These are phyloP conservation scores for Percina caprodes DNA, from an alignment of 2,113 vertebrate species.

Conservation along the genomic window DNA sequence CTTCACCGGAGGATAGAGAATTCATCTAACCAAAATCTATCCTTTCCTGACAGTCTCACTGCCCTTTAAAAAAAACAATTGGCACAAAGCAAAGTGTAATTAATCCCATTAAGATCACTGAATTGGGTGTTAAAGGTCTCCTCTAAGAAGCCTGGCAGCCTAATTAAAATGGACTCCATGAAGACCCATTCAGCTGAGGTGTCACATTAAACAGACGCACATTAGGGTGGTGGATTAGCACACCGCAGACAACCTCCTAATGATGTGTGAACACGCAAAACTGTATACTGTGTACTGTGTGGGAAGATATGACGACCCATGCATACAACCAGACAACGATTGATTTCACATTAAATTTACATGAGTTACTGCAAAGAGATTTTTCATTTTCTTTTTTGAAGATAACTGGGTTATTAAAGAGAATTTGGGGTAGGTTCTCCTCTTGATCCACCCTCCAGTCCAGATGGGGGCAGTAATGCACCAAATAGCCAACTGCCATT, in stretches of 20 bases:
- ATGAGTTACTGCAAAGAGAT: too few species aligned
- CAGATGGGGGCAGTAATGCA: too few species aligned
- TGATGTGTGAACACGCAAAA: constrained; percentile 40
- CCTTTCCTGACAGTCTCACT: not conserved
- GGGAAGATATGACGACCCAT: not conserved
- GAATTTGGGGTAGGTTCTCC: too few species aligned
- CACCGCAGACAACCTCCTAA: constrained; percentile 1
- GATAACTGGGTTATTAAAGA: too few species aligned
- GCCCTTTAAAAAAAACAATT: not conserved
- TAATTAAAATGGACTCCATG: constrained; percentile 51
- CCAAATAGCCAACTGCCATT: too few species aligned
- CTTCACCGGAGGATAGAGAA: not conserved
- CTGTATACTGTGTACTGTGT: constrained; percentile 3
- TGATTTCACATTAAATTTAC: too few species aligned
- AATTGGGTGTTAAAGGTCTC: constrained; percentile 10
- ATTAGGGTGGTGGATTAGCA: constrained; percentile 34
- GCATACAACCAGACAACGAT: not conserved
- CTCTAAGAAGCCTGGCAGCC: not conserved
- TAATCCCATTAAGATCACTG: constrained; percentile 40
- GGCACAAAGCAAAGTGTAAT: constrained; percentile 20
- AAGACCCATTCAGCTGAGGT: constrained; percentile 36
- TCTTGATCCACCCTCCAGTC: too few species aligned
- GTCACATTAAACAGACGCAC: constrained; percentile 27
- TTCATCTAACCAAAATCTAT: not conserved
- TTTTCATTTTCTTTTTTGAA: too few species aligned